phyloP scores from a whole-genome alignment of 2,797 vertebrate genomes.

The Denticeps clupeoides region DNA sequence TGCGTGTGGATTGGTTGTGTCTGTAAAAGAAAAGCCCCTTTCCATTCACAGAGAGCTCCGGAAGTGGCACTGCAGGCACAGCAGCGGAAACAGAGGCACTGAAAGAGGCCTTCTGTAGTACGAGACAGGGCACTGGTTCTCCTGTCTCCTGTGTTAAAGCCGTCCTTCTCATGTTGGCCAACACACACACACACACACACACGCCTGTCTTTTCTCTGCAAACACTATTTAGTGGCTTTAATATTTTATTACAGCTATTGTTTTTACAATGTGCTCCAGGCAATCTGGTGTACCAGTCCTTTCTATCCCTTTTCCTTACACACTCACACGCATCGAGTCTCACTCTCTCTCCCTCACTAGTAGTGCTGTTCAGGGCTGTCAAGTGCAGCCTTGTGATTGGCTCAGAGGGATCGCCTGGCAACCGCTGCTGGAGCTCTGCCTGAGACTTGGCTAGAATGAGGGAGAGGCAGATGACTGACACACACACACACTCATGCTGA shows the following conservation, averaged over 20 bases:
- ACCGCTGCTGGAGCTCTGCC: slow-evolving; percentile 46
- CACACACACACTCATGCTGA: slow-evolving; percentile 6
- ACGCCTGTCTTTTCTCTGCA: slow-evolving; percentile 18
- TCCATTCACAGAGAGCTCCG: too few species aligned
- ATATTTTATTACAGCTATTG: slow-evolving; percentile 24
- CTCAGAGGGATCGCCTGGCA: slow-evolving; percentile 53
- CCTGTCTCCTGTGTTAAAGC: too few species aligned
- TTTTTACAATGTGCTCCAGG: not conserved
- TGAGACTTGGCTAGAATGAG: slow-evolving; percentile 36
- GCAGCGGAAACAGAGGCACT: too few species aligned
- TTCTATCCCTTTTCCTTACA: not conserved
- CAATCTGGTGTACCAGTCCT: not conserved
- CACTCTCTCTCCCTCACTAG: slow-evolving; percentile 17
- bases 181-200: slow-evolving; percentile 4
- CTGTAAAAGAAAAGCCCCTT: too few species aligned
- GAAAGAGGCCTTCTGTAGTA: too few species aligned
- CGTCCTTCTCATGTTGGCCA: too few species aligned
- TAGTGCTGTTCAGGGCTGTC: slow-evolving; percentile 9
- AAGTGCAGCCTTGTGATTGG: slow-evolving; percentile 36
- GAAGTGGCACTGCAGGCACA: too few species aligned
- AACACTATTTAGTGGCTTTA: slow-evolving; percentile 27
- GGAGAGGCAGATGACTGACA: slow-evolving; percentile 23
- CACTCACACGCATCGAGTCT: slow-evolving; percentile 13
- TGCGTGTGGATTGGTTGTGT: too few species aligned
- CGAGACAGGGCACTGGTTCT: too few species aligned